Base-by-base conservation (phyloP, 2,888 invertebrate genomes). In the Brachyptera risi region DNA sequence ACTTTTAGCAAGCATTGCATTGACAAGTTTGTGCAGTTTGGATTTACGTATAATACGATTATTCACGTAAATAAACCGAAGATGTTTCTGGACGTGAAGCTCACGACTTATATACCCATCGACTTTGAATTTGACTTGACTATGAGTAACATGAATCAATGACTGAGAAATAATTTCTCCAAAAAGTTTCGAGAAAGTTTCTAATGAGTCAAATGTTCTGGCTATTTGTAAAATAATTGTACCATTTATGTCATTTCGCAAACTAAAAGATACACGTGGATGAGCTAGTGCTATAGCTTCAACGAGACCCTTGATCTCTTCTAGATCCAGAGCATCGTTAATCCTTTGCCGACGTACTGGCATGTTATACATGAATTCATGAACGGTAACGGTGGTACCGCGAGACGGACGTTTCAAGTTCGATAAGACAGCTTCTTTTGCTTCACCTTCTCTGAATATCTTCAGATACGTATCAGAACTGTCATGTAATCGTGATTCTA, bases 361-460 rank as follows among this genome's bases (percentile, higher is more conserved):
- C 11, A 82, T 71, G 68, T 83, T 84, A 69, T 81, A 76, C 66
- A 87, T 77, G 67, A 88, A 83, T 54, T 84, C 83, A 68, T 80
- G 79, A 44, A 89, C 77, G 56, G 85, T 84, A 9, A 90, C 80
- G 9, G 90, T 90, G 0, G 89, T 89, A 58, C 91, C 91, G 65
- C 74, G 75, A 42, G 84, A 82, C 4, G 87, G 84, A 66, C 88
- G 78, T 21, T 68, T 65, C 4, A 64, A 64, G 9, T 69, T 66
- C 58, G 73, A 70, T 31, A 70, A 67, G 3, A 70, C 65, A n/a
- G 80, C 70, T 23, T 71, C 67, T 9, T 74, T 71, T 54, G 74
- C 69, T 67, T 78, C 77, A 0, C 80, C 81, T 70, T 81, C 77
- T 59, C 68, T 69, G 72, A 82, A 84, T 13, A 75, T 76, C 73